A percentile compares a stretch with the other conserved stretches of the same genome.
Evolutionary conservation across 2,888 invertebrate genomes (phyloP).

Genomic region (Mythimna albipuncta): DNA sequence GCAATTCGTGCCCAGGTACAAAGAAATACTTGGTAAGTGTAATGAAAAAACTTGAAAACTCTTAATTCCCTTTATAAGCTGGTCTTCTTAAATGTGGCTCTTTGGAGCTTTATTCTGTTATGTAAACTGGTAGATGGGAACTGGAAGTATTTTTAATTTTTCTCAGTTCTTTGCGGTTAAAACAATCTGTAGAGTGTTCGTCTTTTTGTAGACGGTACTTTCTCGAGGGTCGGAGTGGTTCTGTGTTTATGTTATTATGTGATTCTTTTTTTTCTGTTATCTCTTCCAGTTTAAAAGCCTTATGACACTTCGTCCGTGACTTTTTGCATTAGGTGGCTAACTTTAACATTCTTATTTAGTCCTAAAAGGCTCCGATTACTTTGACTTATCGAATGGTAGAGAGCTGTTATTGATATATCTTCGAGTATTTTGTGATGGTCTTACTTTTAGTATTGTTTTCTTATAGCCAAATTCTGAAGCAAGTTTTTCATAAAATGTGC

Average conservation of each 20-base stretch:
- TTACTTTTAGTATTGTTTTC: too few relatives aligned
- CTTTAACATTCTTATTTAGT: too few relatives aligned
- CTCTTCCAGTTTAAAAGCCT: not conserved
- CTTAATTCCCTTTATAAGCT: slow-evolving; percentile 65
- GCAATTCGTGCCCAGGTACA: slow-evolving; percentile 58
- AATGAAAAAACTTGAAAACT: slow-evolving; percentile 67
- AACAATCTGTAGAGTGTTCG: slow-evolving; percentile 52
- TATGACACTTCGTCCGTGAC: too few relatives aligned
- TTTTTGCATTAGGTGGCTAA: too few relatives aligned
- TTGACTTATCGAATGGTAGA: too few relatives aligned
- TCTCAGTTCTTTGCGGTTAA: slow-evolving; percentile 49
- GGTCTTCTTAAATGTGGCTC: slow-evolving; percentile 55
- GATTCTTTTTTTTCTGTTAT: slow-evolving; percentile 22
- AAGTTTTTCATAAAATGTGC: too few relatives aligned
- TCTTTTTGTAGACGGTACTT: slow-evolving; percentile 42
- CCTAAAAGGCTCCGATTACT: too few relatives aligned
- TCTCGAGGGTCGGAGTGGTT: slow-evolving; percentile 37
- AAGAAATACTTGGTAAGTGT: slow-evolving; percentile 64
- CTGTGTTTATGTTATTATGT: slow-evolving; percentile 30
- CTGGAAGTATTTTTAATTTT: slow-evolving; percentile 53
- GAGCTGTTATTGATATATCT: too few relatives aligned
- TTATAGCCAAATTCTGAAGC: too few relatives aligned
- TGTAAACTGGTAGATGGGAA: slow-evolving; percentile 40
- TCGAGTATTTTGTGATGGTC: too few relatives aligned
- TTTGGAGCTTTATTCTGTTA: slow-evolving; percentile 51